phyloP scores from a whole-genome alignment of 2,113 vertebrate species.

The Urocynchramus pylzowi region DNA sequence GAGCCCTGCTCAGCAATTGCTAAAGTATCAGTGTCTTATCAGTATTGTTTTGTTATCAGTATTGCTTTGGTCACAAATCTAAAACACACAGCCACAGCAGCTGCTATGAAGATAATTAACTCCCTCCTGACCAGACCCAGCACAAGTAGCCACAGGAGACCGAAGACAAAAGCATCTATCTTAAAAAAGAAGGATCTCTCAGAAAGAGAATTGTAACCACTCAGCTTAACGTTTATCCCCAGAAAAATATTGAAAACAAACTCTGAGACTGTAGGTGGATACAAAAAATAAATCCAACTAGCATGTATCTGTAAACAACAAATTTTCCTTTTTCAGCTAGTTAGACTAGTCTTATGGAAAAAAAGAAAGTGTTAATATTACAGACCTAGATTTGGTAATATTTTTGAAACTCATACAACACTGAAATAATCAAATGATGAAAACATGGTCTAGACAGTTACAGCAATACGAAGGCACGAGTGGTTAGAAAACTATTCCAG shows the following conservation, averaged over 20 bases:
- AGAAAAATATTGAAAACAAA: background rate
- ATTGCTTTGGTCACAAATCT: background rate
- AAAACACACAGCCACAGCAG: background rate
- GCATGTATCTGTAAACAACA: background rate
- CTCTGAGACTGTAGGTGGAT: background rate
- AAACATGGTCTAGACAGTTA: background rate
- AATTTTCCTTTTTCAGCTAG: background rate
- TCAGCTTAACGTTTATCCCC: background rate
- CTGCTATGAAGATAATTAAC: background rate
- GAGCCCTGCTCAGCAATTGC: background rate
- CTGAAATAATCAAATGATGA: background rate
- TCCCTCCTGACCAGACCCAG: background rate
- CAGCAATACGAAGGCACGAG: background rate
- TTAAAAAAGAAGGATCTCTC: background rate
- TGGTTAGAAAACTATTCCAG: background rate
- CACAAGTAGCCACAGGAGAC: background rate
- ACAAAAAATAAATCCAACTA: background rate
- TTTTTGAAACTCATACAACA: background rate
- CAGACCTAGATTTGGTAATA: background rate
- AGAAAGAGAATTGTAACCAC: background rate
- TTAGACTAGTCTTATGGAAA: background rate
- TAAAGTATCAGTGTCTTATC: background rate
- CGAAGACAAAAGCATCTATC: background rate
- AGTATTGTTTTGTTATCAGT: background rate
- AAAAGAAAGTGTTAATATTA: background rate